A percentile compares a stretch with the other conserved stretches of the same genome.
These are phyloP conservation scores for Caenorhabditis brenneri DNA, from an alignment of 1,140 invertebrate genomes.

Conservation along the genomic window DNA sequence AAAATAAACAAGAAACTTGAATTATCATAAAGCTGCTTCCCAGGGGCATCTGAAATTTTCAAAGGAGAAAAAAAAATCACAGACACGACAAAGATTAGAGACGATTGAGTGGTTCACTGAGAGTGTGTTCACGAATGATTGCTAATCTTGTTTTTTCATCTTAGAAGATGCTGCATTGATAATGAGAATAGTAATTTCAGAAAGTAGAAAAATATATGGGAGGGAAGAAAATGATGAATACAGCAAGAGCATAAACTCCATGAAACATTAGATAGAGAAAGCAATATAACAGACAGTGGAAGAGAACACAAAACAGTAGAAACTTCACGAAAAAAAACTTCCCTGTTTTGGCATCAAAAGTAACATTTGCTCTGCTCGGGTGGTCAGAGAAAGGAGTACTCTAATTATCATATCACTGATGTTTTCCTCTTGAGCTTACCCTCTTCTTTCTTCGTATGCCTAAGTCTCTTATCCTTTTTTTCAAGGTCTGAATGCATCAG, in stretches of 20 bases:
- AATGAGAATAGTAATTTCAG: background rate
- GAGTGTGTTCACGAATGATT: no score
- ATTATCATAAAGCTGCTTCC: no score
- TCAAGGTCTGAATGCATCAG: background rate
- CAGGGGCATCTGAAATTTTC: no score
- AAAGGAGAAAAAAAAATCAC: no score
- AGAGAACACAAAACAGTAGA: no score
- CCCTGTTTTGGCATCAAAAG: no score
- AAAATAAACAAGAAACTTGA: no score
- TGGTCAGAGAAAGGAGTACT: background rate
- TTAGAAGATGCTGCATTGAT: background rate
- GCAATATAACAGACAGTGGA: no score
- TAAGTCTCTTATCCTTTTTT: background rate
- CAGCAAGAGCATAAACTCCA: background rate
- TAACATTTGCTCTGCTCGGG: background rate
- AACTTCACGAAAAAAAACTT: no score
- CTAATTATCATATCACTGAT: background rate
- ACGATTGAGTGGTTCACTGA: no score
- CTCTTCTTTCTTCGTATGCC: background rate
- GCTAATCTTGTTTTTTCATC: constrained; percentile 4
- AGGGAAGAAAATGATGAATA: background rate
- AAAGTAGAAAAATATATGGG: background rate
- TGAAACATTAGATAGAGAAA: background rate
- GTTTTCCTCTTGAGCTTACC: background rate
- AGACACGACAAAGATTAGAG: no score